Percentiles rank a stretch among this genome's conserved stretches.
Evolutionary conservation across 2,113 vertebrate genomes (phyloP).

Genomic region (western clawed frog (Xenopus tropicalis)): DNA sequence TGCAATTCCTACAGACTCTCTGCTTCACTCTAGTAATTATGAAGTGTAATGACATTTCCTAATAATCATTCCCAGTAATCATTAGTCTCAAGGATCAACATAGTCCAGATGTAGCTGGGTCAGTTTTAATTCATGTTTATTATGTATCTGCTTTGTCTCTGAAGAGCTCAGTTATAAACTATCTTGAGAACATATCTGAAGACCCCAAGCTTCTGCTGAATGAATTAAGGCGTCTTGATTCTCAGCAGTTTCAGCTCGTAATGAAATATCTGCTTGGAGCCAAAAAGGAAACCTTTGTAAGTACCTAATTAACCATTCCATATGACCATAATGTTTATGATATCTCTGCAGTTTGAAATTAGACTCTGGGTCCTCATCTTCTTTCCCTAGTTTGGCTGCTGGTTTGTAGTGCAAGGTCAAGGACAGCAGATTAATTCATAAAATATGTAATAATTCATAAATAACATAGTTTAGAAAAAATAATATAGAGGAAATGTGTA

Average conservation of each 20-base stretch:
- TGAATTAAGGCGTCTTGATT: slow-evolving; percentile 59
- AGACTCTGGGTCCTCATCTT: too few species aligned
- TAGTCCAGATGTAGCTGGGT: neutral
- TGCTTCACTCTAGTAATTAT: too few species aligned
- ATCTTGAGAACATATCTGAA: slow-evolving; percentile 59
- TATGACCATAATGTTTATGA: neutral
- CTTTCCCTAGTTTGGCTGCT: too few species aligned
- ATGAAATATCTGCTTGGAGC: slow-evolving; percentile 64
- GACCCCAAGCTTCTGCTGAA: slow-evolving; percentile 64
- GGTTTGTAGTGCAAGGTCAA: too few species aligned
- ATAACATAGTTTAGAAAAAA: too few species aligned
- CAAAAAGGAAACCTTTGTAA: slow-evolving; percentile 60
- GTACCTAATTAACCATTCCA: slow-evolving; percentile 17
- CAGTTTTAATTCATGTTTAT: neutral
- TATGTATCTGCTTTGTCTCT: slow-evolving; percentile 4
- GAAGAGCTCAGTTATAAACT: slow-evolving; percentile 61
- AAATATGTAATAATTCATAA: too few species aligned
- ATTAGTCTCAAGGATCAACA: neutral
- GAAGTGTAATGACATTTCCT: too few species aligned
- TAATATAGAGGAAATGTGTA: too few species aligned
- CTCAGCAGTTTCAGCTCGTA: slow-evolving; percentile 61
- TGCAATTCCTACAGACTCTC: too few species aligned
- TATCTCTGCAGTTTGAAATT: too few species aligned
- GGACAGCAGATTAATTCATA: too few species aligned
- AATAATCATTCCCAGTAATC: too few species aligned